Base-by-base conservation (phyloP, 1,140 invertebrate species). In the Coelopa frigida region DNA sequence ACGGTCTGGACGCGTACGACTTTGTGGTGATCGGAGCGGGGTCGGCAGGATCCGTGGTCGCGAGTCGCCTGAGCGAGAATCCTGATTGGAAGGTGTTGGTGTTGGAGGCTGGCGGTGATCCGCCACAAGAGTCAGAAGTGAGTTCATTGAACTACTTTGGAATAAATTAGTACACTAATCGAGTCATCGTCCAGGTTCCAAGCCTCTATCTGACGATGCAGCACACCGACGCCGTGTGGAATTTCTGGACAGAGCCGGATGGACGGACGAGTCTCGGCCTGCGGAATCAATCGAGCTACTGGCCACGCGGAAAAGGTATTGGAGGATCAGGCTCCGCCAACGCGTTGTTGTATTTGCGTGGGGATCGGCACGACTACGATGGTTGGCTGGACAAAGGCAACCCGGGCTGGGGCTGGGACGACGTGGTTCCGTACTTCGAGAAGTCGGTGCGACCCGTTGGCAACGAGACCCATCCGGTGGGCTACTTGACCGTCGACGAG, bases 271-370 rank as follows among this genome's bases (percentile, higher is more conserved):
- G 83, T 50, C 67, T 74, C 33, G 70, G 70, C 2, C 64, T 72
- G 44, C 68, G 36, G 18, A 60, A 74, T 8, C 67, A 75, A 20
- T 64, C 65, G 6, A 85, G 82, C 50, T 72, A 70, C 45, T 85
- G 82, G 82, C 75, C 80, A 0, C 77, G 79, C 44, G 85, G 84
- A 0, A 82, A 79, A 56, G 77, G 76, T 7, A 57, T 88, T 5
- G 90, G 90, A 3, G 91, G 91, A 2, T 80, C 78, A 10, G 83
- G 82, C 2, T 78, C 78, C 0, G 78, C 89, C 12, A 93, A 93
- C 69, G 87, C 80, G 3, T 89, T 93, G 86, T 14, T 60, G 6
- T 64, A 64, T 37, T 5, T 67, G 4, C 51, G 63, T 0, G 67
- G 66, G 0, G 63, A 61, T 50, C 54, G 52, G 1, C 14, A 20